Evolutionary conservation across 1,140 invertebrate genomes (phyloP).

Genomic region (Antheraea pernyi): DNA sequence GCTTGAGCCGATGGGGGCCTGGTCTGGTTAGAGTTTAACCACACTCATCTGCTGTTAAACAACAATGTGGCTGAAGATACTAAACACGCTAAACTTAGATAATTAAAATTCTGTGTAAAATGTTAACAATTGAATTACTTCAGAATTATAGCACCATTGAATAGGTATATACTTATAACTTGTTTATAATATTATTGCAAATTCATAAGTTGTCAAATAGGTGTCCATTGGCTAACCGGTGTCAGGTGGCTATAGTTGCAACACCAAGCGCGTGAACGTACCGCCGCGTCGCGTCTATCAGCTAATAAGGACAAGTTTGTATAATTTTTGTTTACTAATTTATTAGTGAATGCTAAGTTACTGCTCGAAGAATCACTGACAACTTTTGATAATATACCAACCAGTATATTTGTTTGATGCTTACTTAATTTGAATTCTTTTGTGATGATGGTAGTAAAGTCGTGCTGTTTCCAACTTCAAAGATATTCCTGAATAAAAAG

Average conservation of each 20-base stretch:
- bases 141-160: too few species aligned
- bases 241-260: conserved; percentile 11
- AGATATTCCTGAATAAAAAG: too few species aligned
- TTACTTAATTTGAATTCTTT: too few species aligned
- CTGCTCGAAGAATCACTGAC: background rate
- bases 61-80: too few species aligned
- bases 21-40: too few species aligned
- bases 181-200: conserved; percentile 7
- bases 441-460: too few species aligned
- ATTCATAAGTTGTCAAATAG: conserved; percentile 8
- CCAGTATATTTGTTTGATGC: background rate
- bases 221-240: conserved; percentile 9
- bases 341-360: background rate
- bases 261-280: conserved; percentile 2
- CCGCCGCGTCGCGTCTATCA: background rate
- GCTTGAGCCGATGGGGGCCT: too few species aligned
- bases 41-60: too few species aligned
- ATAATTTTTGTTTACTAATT: background rate
- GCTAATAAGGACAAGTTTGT: background rate
- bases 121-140: too few species aligned
- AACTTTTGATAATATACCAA: background rate
- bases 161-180: background rate
- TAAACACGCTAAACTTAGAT: too few species aligned
- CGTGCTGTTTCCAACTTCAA: too few species aligned
- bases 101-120: too few species aligned